Evolutionary conservation across 1,140 invertebrate genomes (phyloP).

Genomic region (Episyrphus balteatus): DNA sequence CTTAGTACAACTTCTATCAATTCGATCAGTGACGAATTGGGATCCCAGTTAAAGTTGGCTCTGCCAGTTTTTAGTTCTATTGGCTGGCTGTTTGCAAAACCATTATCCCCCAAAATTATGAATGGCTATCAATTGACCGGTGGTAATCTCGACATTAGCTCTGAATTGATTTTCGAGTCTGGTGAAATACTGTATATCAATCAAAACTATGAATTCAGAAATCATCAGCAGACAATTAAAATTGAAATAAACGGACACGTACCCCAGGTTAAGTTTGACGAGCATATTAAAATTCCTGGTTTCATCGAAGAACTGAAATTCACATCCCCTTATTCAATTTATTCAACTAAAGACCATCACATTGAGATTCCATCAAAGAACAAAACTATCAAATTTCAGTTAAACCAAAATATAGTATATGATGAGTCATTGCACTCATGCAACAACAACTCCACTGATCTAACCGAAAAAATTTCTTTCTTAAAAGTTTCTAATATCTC

Average conservation of each 20-base stretch:
- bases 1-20: constrained; percentile 85
- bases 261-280: constrained; percentile 50
- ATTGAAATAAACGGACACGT: too few species aligned
- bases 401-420: constrained; percentile 17
- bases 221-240: constrained; percentile 81
- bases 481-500: too few species aligned
- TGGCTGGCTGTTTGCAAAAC: too few species aligned
- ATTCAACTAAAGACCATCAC: constrained; percentile 40
- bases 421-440: too few species aligned
- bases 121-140: constrained; percentile 83
- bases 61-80: too few species aligned
- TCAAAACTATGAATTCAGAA: constrained; percentile 74
- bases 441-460: constrained; percentile 15
- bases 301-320: constrained; percentile 73
- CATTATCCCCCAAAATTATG: constrained; percentile 47
- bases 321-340: constrained; percentile 47
- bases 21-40: constrained; percentile 58
- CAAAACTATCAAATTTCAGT: too few species aligned
- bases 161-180: too few species aligned
- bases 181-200: too few species aligned
- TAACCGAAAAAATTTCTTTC: constrained; percentile 23
- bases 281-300: constrained; percentile 61
- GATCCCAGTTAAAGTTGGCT: constrained; percentile 66
- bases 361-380: too few species aligned
- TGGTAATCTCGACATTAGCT: constrained; percentile 71